Conservation (phyloP, 2,797 vertebrate species). For the Micropoecilia bifurca region DNA sequence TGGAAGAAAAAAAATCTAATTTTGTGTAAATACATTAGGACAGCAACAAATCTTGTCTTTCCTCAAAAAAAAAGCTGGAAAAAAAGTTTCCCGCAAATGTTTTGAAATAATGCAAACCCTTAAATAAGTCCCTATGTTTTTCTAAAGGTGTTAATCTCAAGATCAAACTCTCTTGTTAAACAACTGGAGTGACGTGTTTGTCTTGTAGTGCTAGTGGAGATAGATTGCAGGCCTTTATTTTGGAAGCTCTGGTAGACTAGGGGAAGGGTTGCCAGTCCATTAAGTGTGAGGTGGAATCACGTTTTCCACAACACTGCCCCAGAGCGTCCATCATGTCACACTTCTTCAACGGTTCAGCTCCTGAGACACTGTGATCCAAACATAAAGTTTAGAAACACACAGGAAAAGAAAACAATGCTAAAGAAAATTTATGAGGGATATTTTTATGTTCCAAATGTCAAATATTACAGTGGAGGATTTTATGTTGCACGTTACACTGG, state of each 20-base stretch:
- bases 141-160: neutral
- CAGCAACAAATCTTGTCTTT: neutral
- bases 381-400: slow-evolving; percentile 27
- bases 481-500: neutral
- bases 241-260: slow-evolving; percentile 49
- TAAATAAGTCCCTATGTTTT: neutral
- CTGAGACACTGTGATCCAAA: slow-evolving; percentile 39
- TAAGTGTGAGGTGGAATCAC: slow-evolving; percentile 77
- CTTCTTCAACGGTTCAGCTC: slow-evolving; percentile 58
- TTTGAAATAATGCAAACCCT: neutral
- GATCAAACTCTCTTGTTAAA: slow-evolving; percentile 2
- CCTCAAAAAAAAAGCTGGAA: neutral
- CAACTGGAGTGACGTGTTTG: slow-evolving; percentile 6
- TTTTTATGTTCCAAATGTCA: neutral
- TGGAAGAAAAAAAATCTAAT: neutral
- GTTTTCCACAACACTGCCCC: slow-evolving; percentile 72
- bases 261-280: slow-evolving; percentile 69
- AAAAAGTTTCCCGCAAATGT: neutral
- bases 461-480: neutral
- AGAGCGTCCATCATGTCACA: slow-evolving; percentile 75
- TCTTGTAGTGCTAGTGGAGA: slow-evolving; percentile 19
- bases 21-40: neutral
- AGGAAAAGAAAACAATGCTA: slow-evolving; percentile 28
- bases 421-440: slow-evolving; percentile 1
- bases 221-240: slow-evolving; percentile 54